Base-by-base conservation (phyloP, 30 jellyfish, hydroid and myxozoan species). In the Turritopsis rubra region DNA sequence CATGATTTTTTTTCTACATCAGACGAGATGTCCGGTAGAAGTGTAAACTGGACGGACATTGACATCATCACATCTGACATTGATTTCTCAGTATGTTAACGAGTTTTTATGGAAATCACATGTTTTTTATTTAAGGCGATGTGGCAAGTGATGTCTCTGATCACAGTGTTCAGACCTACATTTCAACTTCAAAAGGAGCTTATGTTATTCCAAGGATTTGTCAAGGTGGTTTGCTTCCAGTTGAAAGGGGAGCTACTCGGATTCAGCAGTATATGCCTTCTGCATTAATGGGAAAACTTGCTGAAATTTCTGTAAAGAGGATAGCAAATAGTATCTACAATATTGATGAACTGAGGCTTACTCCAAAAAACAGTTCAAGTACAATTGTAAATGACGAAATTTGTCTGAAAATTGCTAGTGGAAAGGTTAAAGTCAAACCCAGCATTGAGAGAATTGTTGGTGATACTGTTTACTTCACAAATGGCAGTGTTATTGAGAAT, bases 371-470 rank as follows among this genome's bases (percentile, higher is more conserved):
- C 0, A 25, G 0, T 23, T 16, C 80, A 0, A 28, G 75, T 80
- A n/a, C 28, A 7, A 21, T 27, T 68, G 0, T 0, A 20, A 80
- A 80, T 29, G 87, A 80, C 53, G 79, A 52, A 52, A 4, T 80
- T 16, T 80, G 87, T 29, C 16, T 80, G 81, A 65, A 65, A 28
- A 65, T 80, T 5, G 65, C 70, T 4, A 28, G 79, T 80, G 87
- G 87, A 65, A 80, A 80, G 53, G 66, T 80, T 16, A 28, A 28
- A 0, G 84, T 80, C 18, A 80, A 80, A 53, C 87, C 87, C 9
- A 41, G 52, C 52, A 80, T 80, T 3, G 31, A 25, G 28, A 53
- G 53, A 80, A 17, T 53, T 1, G 52, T 41, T 53, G 87, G 87
- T 0, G 66, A 53, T 21, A 80, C 65, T 3, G 82, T 80, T 4